Percentiles rank a stretch among this genome's conserved stretches.
phyloP scores from a whole-genome alignment of 2,888 invertebrate genomes.

The Carterocephalus palaemon region DNA sequence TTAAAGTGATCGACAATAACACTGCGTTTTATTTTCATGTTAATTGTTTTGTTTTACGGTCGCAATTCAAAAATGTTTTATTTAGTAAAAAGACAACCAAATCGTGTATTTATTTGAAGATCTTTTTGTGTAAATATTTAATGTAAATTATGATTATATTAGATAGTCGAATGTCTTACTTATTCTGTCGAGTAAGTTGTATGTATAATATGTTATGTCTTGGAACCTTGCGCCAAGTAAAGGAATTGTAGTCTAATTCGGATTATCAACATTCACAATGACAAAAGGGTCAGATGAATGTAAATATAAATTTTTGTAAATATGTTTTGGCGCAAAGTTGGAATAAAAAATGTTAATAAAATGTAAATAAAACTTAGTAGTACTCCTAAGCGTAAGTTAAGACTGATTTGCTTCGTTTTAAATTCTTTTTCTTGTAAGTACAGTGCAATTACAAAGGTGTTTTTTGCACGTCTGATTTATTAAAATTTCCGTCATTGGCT shows the following conservation, averaged over 20 bases:
- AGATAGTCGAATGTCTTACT: slow-evolving; percentile 67
- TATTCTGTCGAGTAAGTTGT: slow-evolving; percentile 30
- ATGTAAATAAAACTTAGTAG: slow-evolving; percentile 63
- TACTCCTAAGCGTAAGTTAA: slow-evolving; percentile 67
- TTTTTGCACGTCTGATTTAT: no score
- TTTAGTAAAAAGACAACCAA: slow-evolving; percentile 53
- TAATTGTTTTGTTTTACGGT: slow-evolving; percentile 35
- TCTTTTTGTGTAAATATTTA: slow-evolving; percentile 67
- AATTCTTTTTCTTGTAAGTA: slow-evolving; percentile 28
- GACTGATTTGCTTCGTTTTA: slow-evolving; percentile 67
- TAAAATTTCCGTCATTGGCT: no score
- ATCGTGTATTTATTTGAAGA: slow-evolving; percentile 69
- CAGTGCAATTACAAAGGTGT: slow-evolving; percentile 24
- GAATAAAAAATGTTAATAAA: slow-evolving; percentile 40
- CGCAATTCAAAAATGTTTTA: slow-evolving; percentile 32
- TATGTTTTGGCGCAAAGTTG: slow-evolving; percentile 38
- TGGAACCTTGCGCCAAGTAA: slow-evolving; percentile 35
- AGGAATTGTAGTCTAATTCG: slow-evolving; percentile 4
- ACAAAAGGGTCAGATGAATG: no score
- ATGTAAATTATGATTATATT: slow-evolving; percentile 64
- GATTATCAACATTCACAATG: no score
- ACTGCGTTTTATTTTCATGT: slow-evolving; percentile 31
- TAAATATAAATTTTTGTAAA: slow-evolving; percentile 31
- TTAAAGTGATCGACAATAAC: slow-evolving; percentile 62
- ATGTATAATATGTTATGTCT: slow-evolving; percentile 32